Percentiles rank a stretch among this genome's conserved stretches.
Conservation (phyloP, 2,797 vertebrate genomes). For the Melanotaenia pygmaea region DNA sequence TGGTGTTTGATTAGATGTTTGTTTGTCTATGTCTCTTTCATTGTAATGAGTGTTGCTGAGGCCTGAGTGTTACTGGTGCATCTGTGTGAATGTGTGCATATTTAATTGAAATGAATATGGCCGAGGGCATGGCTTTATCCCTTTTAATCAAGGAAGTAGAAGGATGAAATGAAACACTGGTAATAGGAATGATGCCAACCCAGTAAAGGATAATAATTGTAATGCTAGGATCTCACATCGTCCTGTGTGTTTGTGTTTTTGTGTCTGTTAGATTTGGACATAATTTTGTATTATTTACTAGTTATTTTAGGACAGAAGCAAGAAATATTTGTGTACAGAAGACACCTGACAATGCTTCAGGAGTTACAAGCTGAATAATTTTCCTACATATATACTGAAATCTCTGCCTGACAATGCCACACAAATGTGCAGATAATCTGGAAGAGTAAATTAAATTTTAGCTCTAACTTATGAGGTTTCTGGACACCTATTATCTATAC, state of each 20-base stretch:
- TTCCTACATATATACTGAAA: not conserved
- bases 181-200: constrained; percentile 49
- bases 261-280: not conserved
- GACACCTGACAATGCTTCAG: not conserved
- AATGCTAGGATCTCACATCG: constrained; percentile 14
- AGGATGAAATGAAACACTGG: constrained; percentile 67
- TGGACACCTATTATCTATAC: not conserved
- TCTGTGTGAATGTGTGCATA: constrained; percentile 33
- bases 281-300: not conserved
- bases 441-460: not conserved
- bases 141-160: constrained; percentile 75
- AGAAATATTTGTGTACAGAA: not conserved
- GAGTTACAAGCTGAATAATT: not conserved
- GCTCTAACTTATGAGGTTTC: not conserved
- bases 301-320: not conserved
- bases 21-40: constrained; percentile 62
- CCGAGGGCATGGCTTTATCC: constrained; percentile 59
- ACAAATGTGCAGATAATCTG: not conserved
- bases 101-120: constrained; percentile 68
- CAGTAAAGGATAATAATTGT: constrained; percentile 59
- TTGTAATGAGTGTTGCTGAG: constrained; percentile 59
- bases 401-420: not conserved
- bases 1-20: constrained; percentile 76
- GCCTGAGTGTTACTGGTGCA: constrained; percentile 16
- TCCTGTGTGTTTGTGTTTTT: not conserved